Percentiles rank a stretch among this genome's conserved stretches.
These are phyloP conservation scores for Brachyistius frenatus DNA, from an alignment of 2,113 vertebrate genomes.

Conservation along the genomic window DNA sequence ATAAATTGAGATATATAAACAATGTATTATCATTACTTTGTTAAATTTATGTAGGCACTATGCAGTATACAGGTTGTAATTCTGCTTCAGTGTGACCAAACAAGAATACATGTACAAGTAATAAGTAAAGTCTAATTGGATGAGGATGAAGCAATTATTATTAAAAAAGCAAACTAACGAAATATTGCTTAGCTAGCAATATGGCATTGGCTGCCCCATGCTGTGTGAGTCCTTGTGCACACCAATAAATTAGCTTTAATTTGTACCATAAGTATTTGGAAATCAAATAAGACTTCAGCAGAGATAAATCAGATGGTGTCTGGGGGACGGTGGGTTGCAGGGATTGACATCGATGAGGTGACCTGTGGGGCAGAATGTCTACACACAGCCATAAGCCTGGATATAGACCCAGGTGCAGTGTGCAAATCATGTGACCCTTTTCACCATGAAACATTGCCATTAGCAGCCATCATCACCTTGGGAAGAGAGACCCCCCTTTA, in stretches of 20 bases:
- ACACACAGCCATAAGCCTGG: constrained; percentile 10
- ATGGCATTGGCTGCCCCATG: no score
- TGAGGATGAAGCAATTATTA: no score
- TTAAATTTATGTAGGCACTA: no score
- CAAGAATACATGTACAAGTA: no score
- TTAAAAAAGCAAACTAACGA: no score
- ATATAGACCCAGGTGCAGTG: constrained; percentile 39
- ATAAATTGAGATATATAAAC: no score
- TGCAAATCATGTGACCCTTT: constrained; percentile 34
- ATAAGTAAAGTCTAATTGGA: no score
- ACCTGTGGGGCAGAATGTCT: constrained; percentile 14
- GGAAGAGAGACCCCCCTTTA: constrained; percentile 21
- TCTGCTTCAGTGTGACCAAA: no score
- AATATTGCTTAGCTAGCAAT: no score
- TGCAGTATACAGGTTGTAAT: no score
- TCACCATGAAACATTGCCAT: constrained; percentile 45
- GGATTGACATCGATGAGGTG: constrained; percentile 26
- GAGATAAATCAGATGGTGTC: constrained; percentile 17
- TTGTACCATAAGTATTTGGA: background rate
- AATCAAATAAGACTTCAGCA: constrained; percentile 19
- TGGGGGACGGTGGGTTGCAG: background rate
- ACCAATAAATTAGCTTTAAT: background rate
- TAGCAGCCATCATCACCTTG: constrained; percentile 41
- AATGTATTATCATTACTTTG: no score
- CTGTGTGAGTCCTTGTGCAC: no score